A percentile compares a stretch with the other conserved stretches of the same genome.
Conservation (phyloP, 2,113 vertebrate species). For the Epinephelus fuscoguttatus region DNA sequence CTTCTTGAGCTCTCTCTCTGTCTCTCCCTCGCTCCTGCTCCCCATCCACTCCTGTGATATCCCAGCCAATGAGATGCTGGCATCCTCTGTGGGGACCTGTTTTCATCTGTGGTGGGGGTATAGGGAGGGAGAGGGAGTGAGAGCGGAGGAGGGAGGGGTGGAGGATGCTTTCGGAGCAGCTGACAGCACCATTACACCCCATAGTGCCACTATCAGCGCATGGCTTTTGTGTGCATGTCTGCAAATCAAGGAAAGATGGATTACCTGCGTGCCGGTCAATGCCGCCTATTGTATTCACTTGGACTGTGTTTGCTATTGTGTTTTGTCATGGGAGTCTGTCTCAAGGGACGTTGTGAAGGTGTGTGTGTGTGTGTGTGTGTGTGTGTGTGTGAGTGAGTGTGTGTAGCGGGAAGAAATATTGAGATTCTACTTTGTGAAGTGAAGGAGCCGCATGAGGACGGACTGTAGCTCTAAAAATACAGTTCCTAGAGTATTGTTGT, state of each 20-base stretch:
- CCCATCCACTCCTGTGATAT: constrained; percentile 63
- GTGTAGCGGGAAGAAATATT: not conserved
- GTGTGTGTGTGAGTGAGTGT: not conserved
- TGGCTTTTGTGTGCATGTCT: constrained; percentile 76
- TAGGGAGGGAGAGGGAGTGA: constrained; percentile 26
- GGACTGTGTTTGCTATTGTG: constrained; percentile 40
- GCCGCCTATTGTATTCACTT: constrained; percentile 63
- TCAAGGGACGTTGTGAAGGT: constrained; percentile 15
- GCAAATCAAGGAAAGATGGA: constrained; percentile 72
- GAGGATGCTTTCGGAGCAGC: constrained; percentile 66
- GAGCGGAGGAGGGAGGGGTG: constrained; percentile 13
- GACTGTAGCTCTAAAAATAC: not conserved
- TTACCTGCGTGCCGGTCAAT: constrained; percentile 62
- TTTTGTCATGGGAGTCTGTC: constrained; percentile 24
- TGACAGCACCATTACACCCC: constrained; percentile 79
- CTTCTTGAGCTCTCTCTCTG: constrained; percentile 68
- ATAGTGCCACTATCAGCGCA: constrained; percentile 73
- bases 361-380: not conserved
- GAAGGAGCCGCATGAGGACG: not conserved
- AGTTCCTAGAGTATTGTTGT: constrained; percentile 20
- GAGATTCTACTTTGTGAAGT: not conserved
- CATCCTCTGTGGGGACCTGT: constrained; percentile 77
- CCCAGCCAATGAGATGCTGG: constrained; percentile 76
- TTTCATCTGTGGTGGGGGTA: constrained; percentile 65
- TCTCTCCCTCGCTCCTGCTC: constrained; percentile 53